phyloP scores from a whole-genome alignment of 2,888 invertebrate species.

The Epinotia nisella region DNA sequence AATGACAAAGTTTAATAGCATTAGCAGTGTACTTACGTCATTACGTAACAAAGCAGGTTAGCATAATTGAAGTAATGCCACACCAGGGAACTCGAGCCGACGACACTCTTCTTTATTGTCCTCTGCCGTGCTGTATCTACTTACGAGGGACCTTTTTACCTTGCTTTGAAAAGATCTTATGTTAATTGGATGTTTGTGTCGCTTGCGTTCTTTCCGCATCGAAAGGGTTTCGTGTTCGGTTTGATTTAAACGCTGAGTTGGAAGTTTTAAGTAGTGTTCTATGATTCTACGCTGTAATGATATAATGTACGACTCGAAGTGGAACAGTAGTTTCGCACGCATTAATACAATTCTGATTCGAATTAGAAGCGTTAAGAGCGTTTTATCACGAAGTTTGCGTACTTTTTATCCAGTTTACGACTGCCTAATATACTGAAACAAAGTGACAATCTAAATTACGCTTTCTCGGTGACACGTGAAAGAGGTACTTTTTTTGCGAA shows the following conservation, averaged over 20 bases:
- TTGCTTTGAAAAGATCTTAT: background rate
- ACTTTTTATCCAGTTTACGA: too few species aligned
- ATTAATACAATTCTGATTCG: background rate
- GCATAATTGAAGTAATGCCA: slow-evolving; percentile 62
- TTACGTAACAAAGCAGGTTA: slow-evolving; percentile 27
- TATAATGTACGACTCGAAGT: slow-evolving; percentile 7
- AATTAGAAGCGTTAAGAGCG: background rate
- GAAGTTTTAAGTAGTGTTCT: slow-evolving; percentile 22
- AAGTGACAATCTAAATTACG: too few species aligned
- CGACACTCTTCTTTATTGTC: slow-evolving; percentile 53
- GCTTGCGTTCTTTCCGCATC: background rate
- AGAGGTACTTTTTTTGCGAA: too few species aligned
- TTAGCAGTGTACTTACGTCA: background rate
- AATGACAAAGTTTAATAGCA: background rate
- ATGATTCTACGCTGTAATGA: slow-evolving; percentile 16
- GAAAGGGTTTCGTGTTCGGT: slow-evolving; percentile 3
- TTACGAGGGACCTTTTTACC: slow-evolving; percentile 16
- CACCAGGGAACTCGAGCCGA: slow-evolving; percentile 56
- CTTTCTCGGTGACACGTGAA: too few species aligned
- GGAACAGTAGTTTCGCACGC: slow-evolving; percentile 3
- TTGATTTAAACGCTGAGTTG: slow-evolving; percentile 32
- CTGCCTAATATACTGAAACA: too few species aligned
- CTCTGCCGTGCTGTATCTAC: slow-evolving; percentile 44
- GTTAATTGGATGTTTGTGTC: background rate
- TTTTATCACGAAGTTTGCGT: background rate